Percentiles rank a stretch among this genome's conserved stretches.
phyloP scores from a whole-genome alignment of 2,888 invertebrate genomes.

The Mylabris sibirica region DNA sequence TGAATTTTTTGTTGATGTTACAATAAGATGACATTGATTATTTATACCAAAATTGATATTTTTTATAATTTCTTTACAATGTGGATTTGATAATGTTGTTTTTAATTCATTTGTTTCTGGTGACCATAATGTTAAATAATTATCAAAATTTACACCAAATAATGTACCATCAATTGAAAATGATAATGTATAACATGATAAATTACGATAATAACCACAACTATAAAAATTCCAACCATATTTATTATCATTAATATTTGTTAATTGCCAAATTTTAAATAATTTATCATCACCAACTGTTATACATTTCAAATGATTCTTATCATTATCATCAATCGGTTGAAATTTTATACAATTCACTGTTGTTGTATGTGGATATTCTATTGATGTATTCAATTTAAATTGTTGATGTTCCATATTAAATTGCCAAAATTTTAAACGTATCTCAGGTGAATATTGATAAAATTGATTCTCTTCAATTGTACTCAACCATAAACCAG shows the following conservation, averaged over 20 bases:
- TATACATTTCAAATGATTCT: constrained; percentile 65
- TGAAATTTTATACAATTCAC: constrained; percentile 70
- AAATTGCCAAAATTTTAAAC: constrained; percentile 81
- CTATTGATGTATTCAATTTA: constrained; percentile 74
- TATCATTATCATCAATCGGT: constrained; percentile 54
- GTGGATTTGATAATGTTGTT: constrained; percentile 64
- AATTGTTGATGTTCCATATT: constrained; percentile 69
- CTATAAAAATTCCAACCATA: constrained; percentile 72
- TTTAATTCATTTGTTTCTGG: constrained; percentile 68
- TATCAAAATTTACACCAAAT: constrained; percentile 73
- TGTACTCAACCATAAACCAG: constrained; percentile 78
- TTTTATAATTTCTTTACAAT: constrained; percentile 53
- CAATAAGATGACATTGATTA: constrained; percentile 66
- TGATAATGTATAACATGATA: constrained; percentile 66
- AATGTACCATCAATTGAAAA: constrained; percentile 82
- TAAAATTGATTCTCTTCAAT: constrained; percentile 70
- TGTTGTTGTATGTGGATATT: constrained; percentile 72
- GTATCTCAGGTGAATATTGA: constrained; percentile 65
- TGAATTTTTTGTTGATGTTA: constrained; percentile 66
- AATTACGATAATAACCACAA: constrained; percentile 69
- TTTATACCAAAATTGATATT: constrained; percentile 68
- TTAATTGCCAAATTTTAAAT: constrained; percentile 76
- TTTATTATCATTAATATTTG: constrained; percentile 63
- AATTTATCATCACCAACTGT: constrained; percentile 73
- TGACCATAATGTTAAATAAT: constrained; percentile 74